Evolutionary conservation across 2,113 vertebrate species (phyloP).

Genomic region (Cercocebus atys): DNA sequence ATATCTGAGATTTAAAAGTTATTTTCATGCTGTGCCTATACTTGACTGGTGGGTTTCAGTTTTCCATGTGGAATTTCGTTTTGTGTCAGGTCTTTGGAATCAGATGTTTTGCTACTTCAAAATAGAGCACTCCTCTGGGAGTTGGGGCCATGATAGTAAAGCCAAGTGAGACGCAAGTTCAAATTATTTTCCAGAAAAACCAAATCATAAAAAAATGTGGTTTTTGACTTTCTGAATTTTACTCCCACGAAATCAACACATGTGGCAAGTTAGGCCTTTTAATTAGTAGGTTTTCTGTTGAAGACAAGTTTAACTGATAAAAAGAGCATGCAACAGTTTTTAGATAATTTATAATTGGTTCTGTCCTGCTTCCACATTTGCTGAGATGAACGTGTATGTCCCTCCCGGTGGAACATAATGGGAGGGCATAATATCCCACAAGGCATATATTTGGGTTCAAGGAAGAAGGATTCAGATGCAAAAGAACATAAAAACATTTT

Average conservation of each 20-base stretch:
- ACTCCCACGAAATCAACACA: constrained; percentile 27
- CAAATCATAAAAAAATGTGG: background rate
- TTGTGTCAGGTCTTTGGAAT: constrained; percentile 63
- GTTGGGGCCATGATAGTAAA: constrained; percentile 25
- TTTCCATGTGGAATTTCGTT: constrained; percentile 54
- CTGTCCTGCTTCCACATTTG: background rate
- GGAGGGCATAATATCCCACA: background rate
- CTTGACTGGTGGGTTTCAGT: constrained; percentile 72
- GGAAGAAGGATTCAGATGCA: background rate
- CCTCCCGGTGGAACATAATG: fast-evolving
- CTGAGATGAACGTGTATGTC: background rate
- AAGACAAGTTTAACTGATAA: background rate
- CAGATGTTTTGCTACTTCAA: constrained; percentile 59
- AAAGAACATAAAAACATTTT: background rate
- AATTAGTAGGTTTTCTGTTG: background rate
- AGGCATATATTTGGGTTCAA: background rate
- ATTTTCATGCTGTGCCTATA: constrained; percentile 52
- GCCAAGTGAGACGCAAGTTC: constrained; percentile 56
- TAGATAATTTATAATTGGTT: background rate
- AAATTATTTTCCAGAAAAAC: constrained; percentile 60
- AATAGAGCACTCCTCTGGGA: constrained; percentile 72
- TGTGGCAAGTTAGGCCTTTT: background rate
- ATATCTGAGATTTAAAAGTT: constrained; percentile 35
- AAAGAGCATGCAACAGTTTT: background rate
- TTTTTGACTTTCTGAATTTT: constrained; percentile 38